A percentile compares a stretch with the other conserved stretches of the same genome.
phyloP scores from a whole-genome alignment of 2,113 vertebrate genomes.

The Saguinus midas region DNA sequence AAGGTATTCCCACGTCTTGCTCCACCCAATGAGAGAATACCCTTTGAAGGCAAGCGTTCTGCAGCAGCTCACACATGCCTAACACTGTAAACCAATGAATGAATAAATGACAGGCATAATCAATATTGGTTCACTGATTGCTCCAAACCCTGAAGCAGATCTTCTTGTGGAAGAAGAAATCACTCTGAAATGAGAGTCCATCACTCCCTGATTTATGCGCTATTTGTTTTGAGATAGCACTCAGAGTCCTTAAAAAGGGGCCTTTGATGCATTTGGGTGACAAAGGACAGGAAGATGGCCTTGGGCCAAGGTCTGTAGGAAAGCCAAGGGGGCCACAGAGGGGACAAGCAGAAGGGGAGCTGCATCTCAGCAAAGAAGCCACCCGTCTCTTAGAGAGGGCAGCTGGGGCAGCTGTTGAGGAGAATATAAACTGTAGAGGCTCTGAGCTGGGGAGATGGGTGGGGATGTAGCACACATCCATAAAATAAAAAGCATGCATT shows the following conservation, averaged over 20 bases:
- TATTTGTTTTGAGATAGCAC: background rate
- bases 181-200: background rate
- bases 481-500: background rate
- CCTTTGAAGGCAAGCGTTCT: background rate
- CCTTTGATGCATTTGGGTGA: background rate
- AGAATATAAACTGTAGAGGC: background rate
- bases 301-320: background rate
- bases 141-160: background rate
- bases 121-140: background rate
- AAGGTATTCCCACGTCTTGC: background rate
- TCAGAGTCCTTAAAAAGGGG: background rate
- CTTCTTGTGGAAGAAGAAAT: background rate
- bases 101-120: background rate
- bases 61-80: background rate
- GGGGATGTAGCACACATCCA: background rate
- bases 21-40: background rate
- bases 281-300: background rate
- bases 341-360: background rate
- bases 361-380: background rate
- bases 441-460: no score
- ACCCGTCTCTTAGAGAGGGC: background rate
- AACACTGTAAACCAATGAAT: background rate
- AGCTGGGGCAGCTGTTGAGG: background rate
- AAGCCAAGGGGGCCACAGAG: background rate
- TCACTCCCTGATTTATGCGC: background rate